phyloP scores from a whole-genome alignment of 2,113 vertebrate genomes.

The Odobenus rosmarus region DNA sequence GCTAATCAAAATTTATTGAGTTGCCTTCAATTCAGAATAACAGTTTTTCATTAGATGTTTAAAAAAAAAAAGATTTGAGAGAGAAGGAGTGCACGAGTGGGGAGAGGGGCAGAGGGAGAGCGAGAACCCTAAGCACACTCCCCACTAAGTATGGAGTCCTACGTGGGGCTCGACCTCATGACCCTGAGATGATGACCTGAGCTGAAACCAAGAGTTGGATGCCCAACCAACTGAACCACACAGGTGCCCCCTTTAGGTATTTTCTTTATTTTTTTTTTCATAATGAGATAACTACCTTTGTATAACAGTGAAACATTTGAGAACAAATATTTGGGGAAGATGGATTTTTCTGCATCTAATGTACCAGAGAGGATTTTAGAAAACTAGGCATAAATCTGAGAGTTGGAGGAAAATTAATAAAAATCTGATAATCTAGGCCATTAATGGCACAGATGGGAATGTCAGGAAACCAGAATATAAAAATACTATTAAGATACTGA shows the following conservation, averaged over 20 bases:
- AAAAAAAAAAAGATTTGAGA: too few species aligned
- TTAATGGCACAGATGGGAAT: conserved; percentile 45
- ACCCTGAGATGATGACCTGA: too few species aligned
- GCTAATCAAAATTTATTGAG: background rate
- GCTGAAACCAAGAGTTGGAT: too few species aligned
- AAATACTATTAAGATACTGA: conserved; percentile 43
- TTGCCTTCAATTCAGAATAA: background rate
- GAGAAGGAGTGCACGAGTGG: too few species aligned
- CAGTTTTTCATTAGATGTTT: background rate
- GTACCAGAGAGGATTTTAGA: conserved; percentile 23
- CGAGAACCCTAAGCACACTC: too few species aligned
- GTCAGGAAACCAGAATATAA: conserved; percentile 44
- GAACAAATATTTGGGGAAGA: background rate
- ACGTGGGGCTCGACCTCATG: too few species aligned
- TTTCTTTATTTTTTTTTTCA: conserved; percentile 3
- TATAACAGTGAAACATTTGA: background rate
- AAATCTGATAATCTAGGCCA: conserved; percentile 14
- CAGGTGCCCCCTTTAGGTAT: background rate
- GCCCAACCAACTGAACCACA: too few species aligned
- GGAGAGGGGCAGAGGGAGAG: too few species aligned
- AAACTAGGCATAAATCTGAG: background rate
- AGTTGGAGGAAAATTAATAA: conserved; percentile 16
- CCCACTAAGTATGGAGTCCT: too few species aligned
- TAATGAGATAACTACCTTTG: background rate
- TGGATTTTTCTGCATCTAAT: background rate